Evolutionary conservation across 2,797 vertebrate genomes (phyloP), one percentile per base, ranked within the genome.

Genomic region (Poeciliopsis infans): DNA sequence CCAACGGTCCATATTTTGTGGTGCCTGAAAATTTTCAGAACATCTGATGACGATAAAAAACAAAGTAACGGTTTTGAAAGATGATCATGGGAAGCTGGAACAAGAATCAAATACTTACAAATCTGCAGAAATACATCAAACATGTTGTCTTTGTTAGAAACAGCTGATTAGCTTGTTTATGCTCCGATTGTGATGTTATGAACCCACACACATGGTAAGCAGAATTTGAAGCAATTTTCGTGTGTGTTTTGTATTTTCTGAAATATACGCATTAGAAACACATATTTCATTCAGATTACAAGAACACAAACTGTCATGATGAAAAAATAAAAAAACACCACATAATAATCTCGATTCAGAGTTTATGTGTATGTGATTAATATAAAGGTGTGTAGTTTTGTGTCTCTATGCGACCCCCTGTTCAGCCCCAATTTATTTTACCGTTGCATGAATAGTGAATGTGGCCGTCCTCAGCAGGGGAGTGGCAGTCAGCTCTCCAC

Each of bases 401-500:
- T 76, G 1, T 84, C 72, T 86, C 69, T 66, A 1, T 75, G 83
- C 73, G 77, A 41, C 74, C 83, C 82, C 86, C 83, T 80, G 79
- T 79, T 72, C 74, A 41, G 69, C 74, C 86, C 85, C 81, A 82
- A 78, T 85, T 85, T 87, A 81, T 87, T 91, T 86, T 55, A 79
- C 80, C 77, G 33, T 59, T 66, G 36, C 80, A 79, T 90, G 89
- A 93, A 93, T 86, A 83, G 88, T 84, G 92, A 87, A 92, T 85
- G 69, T 81, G 91, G 91, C 88, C 86, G 89, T 87, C 73, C 93
- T 88, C 94, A 93, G 95, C 95, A 87, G 94, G 95, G 94, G 95
- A 94, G 94, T 93, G 89, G 89, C 93, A 89, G 91, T 85, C 90
- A n/a, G 88, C 93, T 93, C 94, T 94, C 91, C 91, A 92, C 91